These are phyloP conservation scores for Dendrolimus pini DNA, from an alignment of 2,888 invertebrate species.

Conservation along the genomic window DNA sequence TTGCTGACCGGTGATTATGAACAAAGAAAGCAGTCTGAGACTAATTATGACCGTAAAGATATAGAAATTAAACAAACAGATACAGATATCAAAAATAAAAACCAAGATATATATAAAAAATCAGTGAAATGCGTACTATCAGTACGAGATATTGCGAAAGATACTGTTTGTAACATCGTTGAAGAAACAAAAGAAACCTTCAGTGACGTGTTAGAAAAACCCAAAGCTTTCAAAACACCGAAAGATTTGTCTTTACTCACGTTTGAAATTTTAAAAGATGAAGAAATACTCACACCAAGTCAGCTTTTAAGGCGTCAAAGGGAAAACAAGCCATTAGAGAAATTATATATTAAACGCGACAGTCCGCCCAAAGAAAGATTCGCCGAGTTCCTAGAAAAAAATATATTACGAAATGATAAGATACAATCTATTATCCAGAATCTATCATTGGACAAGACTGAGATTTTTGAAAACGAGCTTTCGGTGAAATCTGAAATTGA, in stretches of 20 bases:
- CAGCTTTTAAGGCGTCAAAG: slow-evolving; percentile 31
- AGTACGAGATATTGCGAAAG: neutral
- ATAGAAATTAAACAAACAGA: neutral
- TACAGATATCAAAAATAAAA: neutral
- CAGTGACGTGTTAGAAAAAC: neutral
- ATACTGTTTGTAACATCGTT: neutral
- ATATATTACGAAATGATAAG: slow-evolving; percentile 62
- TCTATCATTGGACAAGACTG: slow-evolving; percentile 50
- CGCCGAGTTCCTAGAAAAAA: slow-evolving; percentile 63
- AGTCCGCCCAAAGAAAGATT: slow-evolving; percentile 66
- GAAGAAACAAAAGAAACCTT: neutral
- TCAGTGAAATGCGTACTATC: neutral
- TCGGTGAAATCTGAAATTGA: slow-evolving; percentile 18
- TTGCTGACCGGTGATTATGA: slow-evolving; percentile 25
- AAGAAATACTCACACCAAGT: slow-evolving; percentile 28
- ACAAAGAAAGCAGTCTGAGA: slow-evolving; percentile 3
- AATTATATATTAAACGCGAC: slow-evolving; percentile 33
- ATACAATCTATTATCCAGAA: slow-evolving; percentile 65
- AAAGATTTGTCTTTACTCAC: neutral
- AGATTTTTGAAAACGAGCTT: slow-evolving; percentile 26
- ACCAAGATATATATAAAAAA: neutral
- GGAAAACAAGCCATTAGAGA: slow-evolving; percentile 12
- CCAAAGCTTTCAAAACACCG: neutral
- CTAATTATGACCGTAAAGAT: neutral
- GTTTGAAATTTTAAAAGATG: slow-evolving; percentile 7